Evolutionary conservation across 2,113 vertebrate species (phyloP), one percentile per base, ranked within the genome.

Genomic region (Chlamydotis undulata): DNA sequence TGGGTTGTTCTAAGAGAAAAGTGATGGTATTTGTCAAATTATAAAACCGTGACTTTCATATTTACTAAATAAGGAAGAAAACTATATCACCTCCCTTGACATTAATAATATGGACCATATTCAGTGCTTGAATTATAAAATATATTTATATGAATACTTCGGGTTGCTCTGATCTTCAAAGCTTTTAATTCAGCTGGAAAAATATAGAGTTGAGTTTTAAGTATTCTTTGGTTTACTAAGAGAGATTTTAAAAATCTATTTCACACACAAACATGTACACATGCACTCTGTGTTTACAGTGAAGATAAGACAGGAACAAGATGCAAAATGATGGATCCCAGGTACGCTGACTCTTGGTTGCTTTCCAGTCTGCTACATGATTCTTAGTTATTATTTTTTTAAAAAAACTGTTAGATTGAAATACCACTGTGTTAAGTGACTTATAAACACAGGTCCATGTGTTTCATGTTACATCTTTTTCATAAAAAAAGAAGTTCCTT

Each of bases 281-380:
- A 7, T 3, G 26, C 6, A 8, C 7, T 64, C 3, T 47, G 22
- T 31, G 8, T 70, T 81, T 86, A 67, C 14, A 69, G 10, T 23
- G 29, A 84, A 68, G 17, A 14, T 60, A 75, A 81, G 31, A 60
- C 4, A 76, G 28, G 8, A 90, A 35, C 6, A 64, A 70, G 7
- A 73, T 22, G 3, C 0, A 2, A 76, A 84, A 39, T 35, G 10
- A 26, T 2, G 1, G 39, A 52, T 55, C 2, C 21, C 33, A 26
- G 21, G 18, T 74, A 67, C 1, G 1, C 4, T 33, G 19, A 50
- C 19, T 79, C 14, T 50, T 84, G 17, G 4, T 78, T 84, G 8
- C 8, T 71, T 83, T 87, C 53, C 9, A 55, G 7, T 73, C 23
- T 83, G 15, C 23, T 89, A 16, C 23, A 9, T 31, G 7, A 23